Conservation (phyloP, 2,797 vertebrate genomes). For the Xenops minutus region DNA sequence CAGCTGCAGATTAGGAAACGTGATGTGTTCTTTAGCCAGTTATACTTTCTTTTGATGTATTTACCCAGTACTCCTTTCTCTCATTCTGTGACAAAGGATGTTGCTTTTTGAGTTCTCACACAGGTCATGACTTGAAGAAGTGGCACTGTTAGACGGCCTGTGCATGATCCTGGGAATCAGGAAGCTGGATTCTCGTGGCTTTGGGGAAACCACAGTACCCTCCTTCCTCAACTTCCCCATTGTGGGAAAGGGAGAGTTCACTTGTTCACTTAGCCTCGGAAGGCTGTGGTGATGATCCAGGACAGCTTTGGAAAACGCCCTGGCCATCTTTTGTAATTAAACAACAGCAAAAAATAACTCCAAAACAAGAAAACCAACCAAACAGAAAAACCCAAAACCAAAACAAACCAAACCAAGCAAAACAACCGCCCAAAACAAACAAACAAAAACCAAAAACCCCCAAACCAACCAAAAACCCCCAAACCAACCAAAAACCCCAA, state of each 20-base stretch:
- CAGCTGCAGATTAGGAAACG: background rate
- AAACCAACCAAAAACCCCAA: too few species aligned
- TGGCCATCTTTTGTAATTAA: background rate
- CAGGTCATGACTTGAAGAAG: background rate
- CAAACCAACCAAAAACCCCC: too few species aligned
- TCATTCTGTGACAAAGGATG: background rate
- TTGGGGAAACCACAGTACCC: background rate
- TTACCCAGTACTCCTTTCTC: background rate
- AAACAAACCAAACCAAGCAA: background rate
- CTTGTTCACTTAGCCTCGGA: accelerated
- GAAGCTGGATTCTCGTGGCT: background rate
- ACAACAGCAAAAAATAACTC: background rate
- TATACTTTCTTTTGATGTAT: background rate
- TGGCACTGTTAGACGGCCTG: accelerated
- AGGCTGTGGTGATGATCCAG: background rate
- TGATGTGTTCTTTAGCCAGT: background rate
- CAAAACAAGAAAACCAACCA: background rate
- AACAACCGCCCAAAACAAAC: background rate
- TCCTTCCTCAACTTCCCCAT: background rate
- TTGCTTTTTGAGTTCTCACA: background rate
- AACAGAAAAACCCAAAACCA: too few species aligned
- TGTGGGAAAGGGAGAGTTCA: background rate
- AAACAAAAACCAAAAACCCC: too few species aligned
- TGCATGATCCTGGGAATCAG: background rate
- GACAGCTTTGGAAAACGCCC: background rate